Base-by-base conservation (phyloP, 2,797 vertebrate species). In the Lacerta agilis region DNA sequence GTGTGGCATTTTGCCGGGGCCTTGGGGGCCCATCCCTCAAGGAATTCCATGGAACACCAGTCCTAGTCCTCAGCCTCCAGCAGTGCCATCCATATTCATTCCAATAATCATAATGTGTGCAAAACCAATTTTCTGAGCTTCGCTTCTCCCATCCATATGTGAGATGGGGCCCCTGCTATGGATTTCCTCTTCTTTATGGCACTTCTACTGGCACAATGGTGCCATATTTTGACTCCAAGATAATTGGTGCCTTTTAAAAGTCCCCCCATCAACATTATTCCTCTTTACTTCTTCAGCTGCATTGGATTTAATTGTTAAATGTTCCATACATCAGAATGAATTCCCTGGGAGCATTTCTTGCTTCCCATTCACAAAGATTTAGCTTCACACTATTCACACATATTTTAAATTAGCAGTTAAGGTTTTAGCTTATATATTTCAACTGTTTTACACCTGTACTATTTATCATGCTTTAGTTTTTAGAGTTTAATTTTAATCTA, bases 331-430 rank as follows among this genome's bases (percentile, higher is more conserved):
- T 38, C 86, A 83, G 85, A 78, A 82, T 23, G 75, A 23, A 71
- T 92, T 92, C 89, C 92, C 90, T 58, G 79, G 75, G 83, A 92
- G 90, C 83, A 90, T 93, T 91, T 88, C 90, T 88, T 82, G 23
- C 0, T 82, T 69, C 87, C 90, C 87, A 87, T 41, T 67, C 41
- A 2, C 88, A 1, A 29, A 73, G 88, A 86, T 79, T 87, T 86
- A 88, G 45, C 83, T 89, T 66, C 1, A 72, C 81, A 84, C 49
- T 55, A 15, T 55, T 15, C 13, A 15, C 13, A 15, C 49, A 15
- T 15, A 55, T 55, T 55, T 55, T 55, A 55, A 55, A 15, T 55
- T 55, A 55, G 49, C 49, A 15, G 13, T 49, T 49, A 49, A 49
- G 49, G 3, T 55, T 55, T 55, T 15, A 55, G 49, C 49, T 13